Base-by-base conservation (phyloP, 2,113 vertebrate species). In the Petaurus breviceps region DNA sequence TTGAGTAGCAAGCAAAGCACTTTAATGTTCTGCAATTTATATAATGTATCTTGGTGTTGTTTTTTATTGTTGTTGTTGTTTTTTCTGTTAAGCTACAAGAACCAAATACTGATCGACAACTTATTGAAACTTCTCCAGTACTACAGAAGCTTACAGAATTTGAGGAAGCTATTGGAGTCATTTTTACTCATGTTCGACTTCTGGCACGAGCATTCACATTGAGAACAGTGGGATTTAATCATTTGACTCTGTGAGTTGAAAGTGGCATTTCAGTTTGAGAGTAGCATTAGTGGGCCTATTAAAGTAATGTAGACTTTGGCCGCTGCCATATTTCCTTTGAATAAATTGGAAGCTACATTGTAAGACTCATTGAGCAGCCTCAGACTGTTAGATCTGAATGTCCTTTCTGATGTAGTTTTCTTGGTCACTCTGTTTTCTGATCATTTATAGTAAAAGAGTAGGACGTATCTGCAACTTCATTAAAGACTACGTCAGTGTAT, bases 191-290 rank as follows among this genome's bases (percentile, higher is more conserved):
- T 0, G 99, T 99, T 94, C 99, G 99, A 9, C 99, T 99, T 50
- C 98, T 99, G 92, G 99, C 99, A 89, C 98, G 99, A 91, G 99
- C 99, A 0, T 99, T 99, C 98, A 99, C 99, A 7, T 97, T 99
- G 98, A 99, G 99, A 97, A 99, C 99, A 11, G 99, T 99, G 43
- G 99, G 99, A 98, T 99, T 99, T 98, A 99, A 99, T 98, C 99
- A 99, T 97, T 99, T 99, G 98, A 99, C 99, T 47, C 99, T 99
- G 99, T 99, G 98, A 99, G 99, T 99, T 91, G n/a, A 52, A 46
- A 96, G 24, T 22, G 22, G 37, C 37, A 92, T 50, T 84, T 90
- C 14, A 8, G 22, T 68, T 68, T 37, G 57, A 68, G 1, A 6
- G 7, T 31, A 53, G 49, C 89, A 90, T 90, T 94, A 46, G 0